Base-by-base conservation (phyloP, 2,888 invertebrate genomes). In the Colostygia pectinataria region DNA sequence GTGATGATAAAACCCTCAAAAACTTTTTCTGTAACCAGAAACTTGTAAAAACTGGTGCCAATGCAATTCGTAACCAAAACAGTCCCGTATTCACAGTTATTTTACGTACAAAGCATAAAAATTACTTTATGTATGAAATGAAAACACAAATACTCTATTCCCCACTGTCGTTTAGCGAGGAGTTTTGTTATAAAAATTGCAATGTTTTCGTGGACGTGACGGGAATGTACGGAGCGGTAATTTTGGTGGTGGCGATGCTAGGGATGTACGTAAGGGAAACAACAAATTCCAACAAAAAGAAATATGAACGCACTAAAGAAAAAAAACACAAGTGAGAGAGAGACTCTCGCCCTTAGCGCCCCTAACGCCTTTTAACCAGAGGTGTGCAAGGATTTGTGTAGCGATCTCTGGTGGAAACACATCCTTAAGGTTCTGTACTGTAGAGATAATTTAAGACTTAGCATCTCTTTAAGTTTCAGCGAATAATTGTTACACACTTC, bases 131-230 rank as follows among this genome's bases (percentile, higher is more conserved):
- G 53, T 50, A 47, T 51, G 45, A 47, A 47, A 49, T 46, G 49
- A 49, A 57, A 53, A 46, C 53, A 52, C 34, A 56, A 53, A 47
- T 51, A 57, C 42, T 50, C 52, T 60, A 55, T 57, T 57, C 53
- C 51, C 53, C 43, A 28, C 40, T 42, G 45, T 51, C 57, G 55
- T 54, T 60, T 57, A 57, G 57, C 50, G 41, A 50, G 42, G 56
- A 54, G 65, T 53, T 59, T 57, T 65, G 66, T 71, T 71, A 72
- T 76, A 74, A 76, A 78, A 77, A 74, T 72, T 71, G 75, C 74
- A 70, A 72, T 73, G 71, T 74, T 73, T 68, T 61, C 57, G 55
- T 52, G 37, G 57, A 77, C 78, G 78, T 77, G 78, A 50, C 44
- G 4, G 0, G 73, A 69, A 67, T 77, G 5, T 24, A 38, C 39